Percentiles rank a stretch among this genome's conserved stretches.
phyloP scores from a whole-genome alignment of 2,888 invertebrate species.

The Adelognathus sp. region DNA sequence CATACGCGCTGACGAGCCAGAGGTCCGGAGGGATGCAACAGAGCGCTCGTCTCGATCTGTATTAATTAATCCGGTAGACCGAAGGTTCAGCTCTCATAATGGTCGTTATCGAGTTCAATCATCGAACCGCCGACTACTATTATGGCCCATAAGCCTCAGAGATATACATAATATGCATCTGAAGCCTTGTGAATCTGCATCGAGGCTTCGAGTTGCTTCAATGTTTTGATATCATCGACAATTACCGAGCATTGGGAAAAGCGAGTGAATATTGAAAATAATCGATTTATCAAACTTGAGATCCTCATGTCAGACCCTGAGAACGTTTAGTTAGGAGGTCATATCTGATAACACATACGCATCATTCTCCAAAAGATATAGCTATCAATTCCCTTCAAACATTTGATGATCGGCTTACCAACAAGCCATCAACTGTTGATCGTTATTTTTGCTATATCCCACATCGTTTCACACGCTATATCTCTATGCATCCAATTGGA shows the following conservation, averaged over 20 bases:
- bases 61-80: conserved; percentile 51
- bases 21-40: conserved; percentile 26
- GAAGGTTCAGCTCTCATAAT: conserved; percentile 43
- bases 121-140: conserved; percentile 31
- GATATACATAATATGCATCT: conserved; percentile 22
- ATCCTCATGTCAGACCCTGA: no score
- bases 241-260: conserved; percentile 4
- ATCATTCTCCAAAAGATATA: no score
- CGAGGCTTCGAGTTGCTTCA: neutral
- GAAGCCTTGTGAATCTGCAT: conserved; percentile 10
- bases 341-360: no score
- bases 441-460: no score
- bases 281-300: no score
- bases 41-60: conserved; percentile 35
- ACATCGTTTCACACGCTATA: no score
- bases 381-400: no score
- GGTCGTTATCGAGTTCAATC: conserved; percentile 56
- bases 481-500: no score
- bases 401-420: no score
- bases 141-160: conserved; percentile 13
- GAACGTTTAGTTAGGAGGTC: no score
- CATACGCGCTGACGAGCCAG: conserved; percentile 26
- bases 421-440: no score
- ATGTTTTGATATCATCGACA: neutral
- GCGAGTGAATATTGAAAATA: conserved; percentile 23